Conservation (phyloP, 2,888 invertebrate genomes). For the Limnephilus lunatus region DNA sequence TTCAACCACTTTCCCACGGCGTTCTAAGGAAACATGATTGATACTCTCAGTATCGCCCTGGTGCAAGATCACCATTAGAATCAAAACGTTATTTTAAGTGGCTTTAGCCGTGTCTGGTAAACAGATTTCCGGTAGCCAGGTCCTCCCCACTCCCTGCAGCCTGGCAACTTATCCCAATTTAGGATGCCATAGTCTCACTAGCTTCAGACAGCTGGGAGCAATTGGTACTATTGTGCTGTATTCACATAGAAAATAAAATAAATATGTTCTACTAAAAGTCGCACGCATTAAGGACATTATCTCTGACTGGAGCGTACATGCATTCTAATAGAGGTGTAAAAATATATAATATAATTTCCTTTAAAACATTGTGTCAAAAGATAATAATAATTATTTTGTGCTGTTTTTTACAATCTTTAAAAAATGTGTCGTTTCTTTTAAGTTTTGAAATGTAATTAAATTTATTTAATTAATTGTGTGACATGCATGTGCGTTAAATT, state of each 20-base stretch:
- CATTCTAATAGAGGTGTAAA: not conserved
- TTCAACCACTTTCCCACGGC: too few species aligned
- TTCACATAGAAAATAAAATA: not conserved
- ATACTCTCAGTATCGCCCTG: too few species aligned
- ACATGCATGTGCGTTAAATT: not conserved
- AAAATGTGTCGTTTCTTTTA: not conserved
- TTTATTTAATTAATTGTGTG: not conserved
- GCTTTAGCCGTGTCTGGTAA: too few species aligned
- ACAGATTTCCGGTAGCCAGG: too few species aligned
- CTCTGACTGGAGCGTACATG: not conserved
- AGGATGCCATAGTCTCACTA: too few species aligned
- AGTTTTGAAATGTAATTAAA: not conserved
- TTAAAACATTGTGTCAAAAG: not conserved
- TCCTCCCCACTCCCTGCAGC: too few species aligned
- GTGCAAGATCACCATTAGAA: too few species aligned
- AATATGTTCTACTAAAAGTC: not conserved
- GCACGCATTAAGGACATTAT: not conserved
- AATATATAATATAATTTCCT: not conserved
- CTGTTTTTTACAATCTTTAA: not conserved
- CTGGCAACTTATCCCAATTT: too few species aligned
- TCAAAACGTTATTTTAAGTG: too few species aligned
- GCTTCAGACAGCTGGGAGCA: too few species aligned
- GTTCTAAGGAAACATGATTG: too few species aligned
- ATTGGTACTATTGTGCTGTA: too few species aligned
- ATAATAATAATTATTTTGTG: not conserved